Percentiles rank a stretch among this genome's conserved stretches.
These are phyloP conservation scores for Orchesellides sinensis DNA, from an alignment of 2,888 invertebrate genomes.

Conservation along the genomic window DNA sequence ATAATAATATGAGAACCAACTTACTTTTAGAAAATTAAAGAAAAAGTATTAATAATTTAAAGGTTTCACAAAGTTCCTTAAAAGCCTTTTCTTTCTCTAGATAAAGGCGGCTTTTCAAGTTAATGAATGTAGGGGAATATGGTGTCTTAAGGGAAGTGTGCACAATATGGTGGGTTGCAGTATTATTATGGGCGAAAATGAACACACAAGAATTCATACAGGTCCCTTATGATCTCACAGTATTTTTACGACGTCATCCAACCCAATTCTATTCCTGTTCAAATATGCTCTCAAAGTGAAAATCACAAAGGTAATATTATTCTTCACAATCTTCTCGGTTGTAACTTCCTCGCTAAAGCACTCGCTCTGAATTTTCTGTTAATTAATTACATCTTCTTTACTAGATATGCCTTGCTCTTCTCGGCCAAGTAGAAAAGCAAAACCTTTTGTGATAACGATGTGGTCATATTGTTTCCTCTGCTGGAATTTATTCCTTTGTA, in stretches of 20 bases:
- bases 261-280: conserved; percentile 25
- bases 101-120: too few species aligned
- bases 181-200: background rate
- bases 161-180: background rate
- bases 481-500: too few species aligned
- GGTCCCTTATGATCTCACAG: conserved; percentile 15
- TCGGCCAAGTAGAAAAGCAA: too few species aligned
- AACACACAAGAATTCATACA: conserved; percentile 11
- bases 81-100: too few species aligned
- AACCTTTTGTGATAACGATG: too few species aligned
- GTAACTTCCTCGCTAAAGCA: background rate
- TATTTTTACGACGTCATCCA: background rate
- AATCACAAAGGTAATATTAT: conserved; percentile 20
- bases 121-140: background rate
- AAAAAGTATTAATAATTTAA: too few species aligned
- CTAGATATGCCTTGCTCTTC: too few species aligned
- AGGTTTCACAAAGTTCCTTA: too few species aligned
- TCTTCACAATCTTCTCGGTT: background rate
- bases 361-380: conserved; percentile 22
- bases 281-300: conserved; percentile 35
- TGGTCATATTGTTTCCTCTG: too few species aligned
- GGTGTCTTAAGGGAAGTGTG: background rate
- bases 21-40: too few species aligned
- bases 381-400: conserved; percentile 42
- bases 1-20: too few species aligned